Percentiles rank a stretch among this genome's conserved stretches.
Conservation (phyloP, 1,140 invertebrate genomes). For the Panulirus ornatus region DNA sequence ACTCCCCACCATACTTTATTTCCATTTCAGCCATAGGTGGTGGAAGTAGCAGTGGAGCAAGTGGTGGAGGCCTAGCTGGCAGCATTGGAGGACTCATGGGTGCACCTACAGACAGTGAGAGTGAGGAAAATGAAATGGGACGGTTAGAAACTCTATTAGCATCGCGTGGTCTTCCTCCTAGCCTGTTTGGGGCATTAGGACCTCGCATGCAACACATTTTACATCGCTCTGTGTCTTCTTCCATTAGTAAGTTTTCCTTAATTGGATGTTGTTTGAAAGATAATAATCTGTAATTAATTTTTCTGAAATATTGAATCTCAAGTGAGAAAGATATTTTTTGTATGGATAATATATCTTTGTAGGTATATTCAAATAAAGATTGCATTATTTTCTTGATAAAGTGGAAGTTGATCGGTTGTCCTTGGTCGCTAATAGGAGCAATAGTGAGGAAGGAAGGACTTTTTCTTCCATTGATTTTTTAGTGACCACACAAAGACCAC, state of each 20-base stretch:
- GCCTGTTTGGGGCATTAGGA: conserved; percentile 95
- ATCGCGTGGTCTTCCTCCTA: conserved; percentile 94
- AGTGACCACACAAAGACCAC: too few relatives aligned
- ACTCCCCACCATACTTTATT: conserved; percentile 1
- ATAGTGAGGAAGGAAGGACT: too few relatives aligned
- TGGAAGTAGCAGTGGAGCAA: conserved; percentile 60
- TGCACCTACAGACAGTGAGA: conserved; percentile 71
- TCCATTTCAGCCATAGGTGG: conserved; percentile 56
- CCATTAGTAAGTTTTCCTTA: conserved; percentile 73
- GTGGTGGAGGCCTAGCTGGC: conserved; percentile 44
- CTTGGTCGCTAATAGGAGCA: too few relatives aligned
- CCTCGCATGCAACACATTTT: conserved; percentile 98
- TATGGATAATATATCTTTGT: not conserved
- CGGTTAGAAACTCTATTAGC: conserved; percentile 93
- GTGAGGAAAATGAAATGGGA: conserved; percentile 92
- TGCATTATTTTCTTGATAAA: too few relatives aligned
- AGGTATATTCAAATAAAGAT: too few relatives aligned
- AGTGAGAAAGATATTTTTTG: not conserved
- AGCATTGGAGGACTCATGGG: conserved; percentile 69
- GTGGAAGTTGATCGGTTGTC: too few relatives aligned
- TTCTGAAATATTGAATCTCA: too few relatives aligned
- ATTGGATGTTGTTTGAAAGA: conserved; percentile 2
- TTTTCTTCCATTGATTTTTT: too few relatives aligned
- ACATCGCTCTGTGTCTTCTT: conserved; percentile 89
- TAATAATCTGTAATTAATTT: not conserved